Evolutionary conservation across 2,113 vertebrate species (phyloP).

Genomic region (Mungos mungo): DNA sequence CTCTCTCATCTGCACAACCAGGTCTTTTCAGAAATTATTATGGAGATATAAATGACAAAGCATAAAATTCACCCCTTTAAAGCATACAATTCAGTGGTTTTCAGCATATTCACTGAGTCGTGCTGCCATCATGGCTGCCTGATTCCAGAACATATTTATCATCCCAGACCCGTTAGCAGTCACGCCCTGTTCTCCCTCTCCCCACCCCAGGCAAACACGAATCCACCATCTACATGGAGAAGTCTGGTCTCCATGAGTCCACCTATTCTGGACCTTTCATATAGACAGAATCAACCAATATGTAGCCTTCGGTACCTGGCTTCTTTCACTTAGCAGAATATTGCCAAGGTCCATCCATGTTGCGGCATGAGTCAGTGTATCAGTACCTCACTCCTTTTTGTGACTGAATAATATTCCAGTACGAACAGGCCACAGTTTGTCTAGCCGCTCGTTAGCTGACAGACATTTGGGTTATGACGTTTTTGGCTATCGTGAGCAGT

Average conservation of each 20-base stretch:
- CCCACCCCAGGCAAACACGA: not conserved
- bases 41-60: not conserved
- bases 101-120: not conserved
- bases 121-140: not conserved
- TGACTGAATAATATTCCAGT: not conserved
- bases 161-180: not conserved
- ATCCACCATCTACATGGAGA: not conserved
- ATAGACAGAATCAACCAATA: not conserved
- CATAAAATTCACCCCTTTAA: not conserved
- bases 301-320: not conserved
- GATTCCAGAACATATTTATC: not conserved
- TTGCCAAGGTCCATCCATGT: not conserved
- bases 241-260: not conserved
- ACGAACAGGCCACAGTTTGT: not conserved
- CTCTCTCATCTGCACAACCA: not conserved
- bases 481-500: not conserved
- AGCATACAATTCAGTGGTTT: not conserved
- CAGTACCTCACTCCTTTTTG: not conserved
- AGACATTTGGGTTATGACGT: not conserved
- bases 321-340: not conserved
- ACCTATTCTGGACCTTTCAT: not conserved
- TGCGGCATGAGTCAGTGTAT: no score
- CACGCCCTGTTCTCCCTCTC: not conserved
- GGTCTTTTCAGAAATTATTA: not conserved
- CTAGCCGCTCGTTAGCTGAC: not conserved